A percentile compares a stretch with the other conserved stretches of the same genome.
phyloP scores from a whole-genome alignment of 2,113 vertebrate species.

The Elachura formosa region DNA sequence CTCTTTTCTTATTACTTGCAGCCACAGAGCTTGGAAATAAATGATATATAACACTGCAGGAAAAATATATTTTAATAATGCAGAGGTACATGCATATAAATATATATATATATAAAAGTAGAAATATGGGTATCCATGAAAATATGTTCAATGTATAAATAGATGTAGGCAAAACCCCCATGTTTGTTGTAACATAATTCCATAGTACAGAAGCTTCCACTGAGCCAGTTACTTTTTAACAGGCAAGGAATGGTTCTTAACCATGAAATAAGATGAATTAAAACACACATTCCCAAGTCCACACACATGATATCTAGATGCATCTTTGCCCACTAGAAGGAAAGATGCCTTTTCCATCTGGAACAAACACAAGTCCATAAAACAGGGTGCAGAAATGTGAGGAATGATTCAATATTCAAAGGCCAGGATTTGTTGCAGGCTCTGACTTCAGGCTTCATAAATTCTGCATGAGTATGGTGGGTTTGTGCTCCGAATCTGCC shows the following conservation, averaged over 20 bases:
- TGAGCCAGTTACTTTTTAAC: background rate
- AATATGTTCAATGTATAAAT: background rate
- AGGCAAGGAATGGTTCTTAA: background rate
- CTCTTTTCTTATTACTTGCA: background rate
- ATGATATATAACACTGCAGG: background rate
- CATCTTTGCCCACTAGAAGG: background rate
- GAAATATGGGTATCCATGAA: background rate
- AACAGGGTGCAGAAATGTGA: background rate
- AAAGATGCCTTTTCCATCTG: background rate
- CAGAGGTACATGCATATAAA: background rate
- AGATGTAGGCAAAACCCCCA: background rate
- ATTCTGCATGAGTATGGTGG: background rate
- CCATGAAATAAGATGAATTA: background rate
- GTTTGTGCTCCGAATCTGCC: background rate
- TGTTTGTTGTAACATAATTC: background rate
- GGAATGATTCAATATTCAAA: background rate
- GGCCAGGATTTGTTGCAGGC: background rate
- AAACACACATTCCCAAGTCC: background rate
- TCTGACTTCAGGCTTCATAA: background rate
- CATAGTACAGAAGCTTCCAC: background rate
- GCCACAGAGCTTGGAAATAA: background rate
- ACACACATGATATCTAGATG: background rate
- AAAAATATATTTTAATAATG: background rate
- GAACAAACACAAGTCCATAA: background rate
- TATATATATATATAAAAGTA: background rate